phyloP scores from a whole-genome alignment of 1,140 invertebrate species.

The Metopolophium dirhodum region DNA sequence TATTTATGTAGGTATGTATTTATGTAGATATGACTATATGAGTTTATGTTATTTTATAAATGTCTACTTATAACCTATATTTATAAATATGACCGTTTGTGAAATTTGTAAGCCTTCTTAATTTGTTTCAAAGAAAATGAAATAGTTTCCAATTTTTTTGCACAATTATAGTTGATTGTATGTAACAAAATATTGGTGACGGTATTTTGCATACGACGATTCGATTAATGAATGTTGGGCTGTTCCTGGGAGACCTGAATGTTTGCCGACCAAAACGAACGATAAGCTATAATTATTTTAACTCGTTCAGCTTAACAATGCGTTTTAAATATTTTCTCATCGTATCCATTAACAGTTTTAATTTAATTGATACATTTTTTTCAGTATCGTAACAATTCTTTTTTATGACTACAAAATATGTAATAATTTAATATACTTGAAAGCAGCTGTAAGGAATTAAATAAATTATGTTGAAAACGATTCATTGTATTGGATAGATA shows the following conservation, averaged over 20 bases:
- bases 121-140: background rate
- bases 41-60: background rate
- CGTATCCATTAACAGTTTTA: background rate
- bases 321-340: background rate
- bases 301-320: background rate
- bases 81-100: background rate
- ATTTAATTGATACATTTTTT: background rate
- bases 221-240: background rate
- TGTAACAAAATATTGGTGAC: background rate
- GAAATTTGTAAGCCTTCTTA: background rate
- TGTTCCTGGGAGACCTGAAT: conserved; percentile 14
- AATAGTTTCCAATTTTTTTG: background rate
- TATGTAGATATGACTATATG: too few species aligned
- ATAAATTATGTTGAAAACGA: background rate
- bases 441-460: background rate
- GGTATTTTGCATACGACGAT: background rate
- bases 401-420: background rate
- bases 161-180: background rate
- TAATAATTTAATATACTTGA: background rate
- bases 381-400: background rate
- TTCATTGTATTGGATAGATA: background rate
- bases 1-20: too few species aligned
- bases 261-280: conserved; percentile 19
- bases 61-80: background rate
- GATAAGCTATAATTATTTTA: conserved; percentile 24